phyloP scores from a whole-genome alignment of 2,797 vertebrate genomes.

The Aythya fuligula region DNA sequence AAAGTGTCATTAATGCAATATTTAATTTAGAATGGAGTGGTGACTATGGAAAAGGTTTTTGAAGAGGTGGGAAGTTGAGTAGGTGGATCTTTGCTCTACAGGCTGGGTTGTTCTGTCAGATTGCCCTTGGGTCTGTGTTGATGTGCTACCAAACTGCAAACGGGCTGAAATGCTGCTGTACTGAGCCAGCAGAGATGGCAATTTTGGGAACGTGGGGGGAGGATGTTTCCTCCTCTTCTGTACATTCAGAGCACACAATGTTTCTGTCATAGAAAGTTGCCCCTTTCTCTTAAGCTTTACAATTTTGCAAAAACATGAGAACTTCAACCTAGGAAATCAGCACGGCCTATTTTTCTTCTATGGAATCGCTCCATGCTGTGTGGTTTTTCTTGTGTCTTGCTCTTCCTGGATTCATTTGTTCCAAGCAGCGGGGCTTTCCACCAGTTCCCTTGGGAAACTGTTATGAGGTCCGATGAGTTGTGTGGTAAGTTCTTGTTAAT shows the following conservation, averaged over 20 bases:
- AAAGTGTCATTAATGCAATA: background rate
- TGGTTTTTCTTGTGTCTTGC: background rate
- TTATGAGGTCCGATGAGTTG: background rate
- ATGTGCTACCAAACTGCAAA: background rate
- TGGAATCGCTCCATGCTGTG: background rate
- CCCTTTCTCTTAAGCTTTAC: background rate
- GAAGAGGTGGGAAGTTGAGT: background rate
- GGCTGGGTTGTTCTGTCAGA: background rate
- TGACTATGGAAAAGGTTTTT: background rate
- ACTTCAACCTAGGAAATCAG: background rate
- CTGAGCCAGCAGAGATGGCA: background rate
- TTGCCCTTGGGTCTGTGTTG: background rate
- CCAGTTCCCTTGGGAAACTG: slow-evolving; percentile 22
- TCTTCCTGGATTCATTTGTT: background rate
- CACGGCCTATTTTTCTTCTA: background rate
- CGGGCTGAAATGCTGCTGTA: background rate
- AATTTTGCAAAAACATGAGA: background rate
- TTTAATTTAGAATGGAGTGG: background rate
- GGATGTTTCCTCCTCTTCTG: background rate
- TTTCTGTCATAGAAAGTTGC: background rate
- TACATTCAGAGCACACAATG: background rate
- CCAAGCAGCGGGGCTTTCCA: slow-evolving; percentile 11
- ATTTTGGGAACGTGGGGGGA: background rate
- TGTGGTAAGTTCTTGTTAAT: slow-evolving; percentile 4
- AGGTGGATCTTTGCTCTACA: background rate